Evolutionary conservation across 2,113 vertebrate genomes (phyloP), one percentile per base, ranked within the genome.

Genomic region (Pelobates fuscus): DNA sequence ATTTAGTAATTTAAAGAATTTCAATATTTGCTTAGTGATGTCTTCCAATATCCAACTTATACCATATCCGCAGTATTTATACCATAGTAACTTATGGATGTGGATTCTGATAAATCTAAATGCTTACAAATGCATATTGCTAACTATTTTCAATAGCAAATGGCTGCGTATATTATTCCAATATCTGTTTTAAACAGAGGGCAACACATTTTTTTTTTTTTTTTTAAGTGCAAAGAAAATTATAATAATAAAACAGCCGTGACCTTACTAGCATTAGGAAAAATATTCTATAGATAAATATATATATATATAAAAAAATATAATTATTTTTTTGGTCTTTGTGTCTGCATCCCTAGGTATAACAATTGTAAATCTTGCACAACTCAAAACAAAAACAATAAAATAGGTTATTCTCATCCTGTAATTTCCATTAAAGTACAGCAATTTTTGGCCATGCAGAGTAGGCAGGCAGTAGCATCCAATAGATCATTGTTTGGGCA

Each of bases 371-470:
- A 18, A 24, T 41, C 27, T 55, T 61, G 23, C 23, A 41, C 17
- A 46, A 64, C 67, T 49, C 10, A 17, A 12, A 52, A 30, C 17
- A 17, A 64, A 69, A 15, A 57, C 11, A 59, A 26, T 67, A 21
- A 27, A 41, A 2, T 1, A 30, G 26, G 21, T 70, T 61, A 65
- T 69, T 41, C 0, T 4, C 49, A 5, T 64, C 71, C 78, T 80
- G 62, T 79, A 72, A 70, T 70, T 82, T 67, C 14, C 1, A 78
- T 62, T 77, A 67, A 80, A 81, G 78, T 76, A 64, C 65, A 57
- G 78, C 73, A 67, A 69, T 79, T 59, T 29, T 17, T 20, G 46
- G 54, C 41, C 37, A 18, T 23, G 52, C 49, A 46, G 63, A 17
- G 12, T 58, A 67, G 79, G 80, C 61, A 32, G 49, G 54, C 44